Evolutionary conservation across 2,797 vertebrate genomes (phyloP).

Genomic region (Zonotrichia albicollis): DNA sequence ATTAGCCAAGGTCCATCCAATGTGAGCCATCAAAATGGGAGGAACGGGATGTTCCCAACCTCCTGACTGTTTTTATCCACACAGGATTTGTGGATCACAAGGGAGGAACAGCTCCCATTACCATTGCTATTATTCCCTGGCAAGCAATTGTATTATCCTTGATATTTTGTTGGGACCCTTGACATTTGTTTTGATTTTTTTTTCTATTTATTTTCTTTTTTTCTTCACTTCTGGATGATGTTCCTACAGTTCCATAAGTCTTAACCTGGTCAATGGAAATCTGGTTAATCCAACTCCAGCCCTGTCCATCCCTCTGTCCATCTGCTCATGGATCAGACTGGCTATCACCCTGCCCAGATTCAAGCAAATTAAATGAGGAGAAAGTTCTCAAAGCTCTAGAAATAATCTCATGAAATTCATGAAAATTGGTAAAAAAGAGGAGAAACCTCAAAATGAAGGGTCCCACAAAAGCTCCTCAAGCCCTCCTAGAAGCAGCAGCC

Average conservation of each 20-base stretch:
- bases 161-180: neutral
- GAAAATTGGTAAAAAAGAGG: neutral
- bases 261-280: neutral
- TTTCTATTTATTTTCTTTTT: neutral
- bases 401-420: neutral
- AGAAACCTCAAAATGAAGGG: neutral
- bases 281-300: neutral
- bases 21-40: neutral
- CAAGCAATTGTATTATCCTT: neutral
- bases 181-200: neutral
- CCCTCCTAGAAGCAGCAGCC: neutral
- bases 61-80: neutral
- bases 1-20: slow-evolving; percentile 45
- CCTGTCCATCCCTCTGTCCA: neutral
- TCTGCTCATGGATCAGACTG: neutral
- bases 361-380: neutral
- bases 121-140: neutral
- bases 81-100: neutral
- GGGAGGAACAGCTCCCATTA: neutral
- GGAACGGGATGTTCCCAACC: neutral
- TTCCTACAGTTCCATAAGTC: neutral
- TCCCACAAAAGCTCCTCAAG: neutral
- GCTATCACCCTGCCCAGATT: neutral
- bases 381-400: neutral
- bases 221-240: neutral